These are phyloP conservation scores for Sander lucioperca DNA, from an alignment of 2,113 vertebrate species.

Conservation along the genomic window DNA sequence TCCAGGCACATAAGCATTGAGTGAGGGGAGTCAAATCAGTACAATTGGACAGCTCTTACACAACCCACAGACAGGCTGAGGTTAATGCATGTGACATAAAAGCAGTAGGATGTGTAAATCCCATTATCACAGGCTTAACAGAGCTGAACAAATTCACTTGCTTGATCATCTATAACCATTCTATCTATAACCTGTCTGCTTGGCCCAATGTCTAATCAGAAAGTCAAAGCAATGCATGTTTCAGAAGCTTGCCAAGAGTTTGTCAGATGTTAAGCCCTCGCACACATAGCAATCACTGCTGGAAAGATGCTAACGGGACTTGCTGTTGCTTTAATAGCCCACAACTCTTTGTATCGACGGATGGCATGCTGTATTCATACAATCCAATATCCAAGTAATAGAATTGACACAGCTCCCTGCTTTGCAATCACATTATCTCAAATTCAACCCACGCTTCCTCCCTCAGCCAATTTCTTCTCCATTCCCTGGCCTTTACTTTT, in stretches of 20 bases:
- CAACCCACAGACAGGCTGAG: constrained; percentile 23
- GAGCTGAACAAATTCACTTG: constrained; percentile 32
- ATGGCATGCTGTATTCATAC: constrained; percentile 25
- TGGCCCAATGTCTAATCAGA: constrained; percentile 11
- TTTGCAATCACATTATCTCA: constrained; percentile 49
- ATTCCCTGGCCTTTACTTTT: constrained; percentile 40
- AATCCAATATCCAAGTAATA: constrained; percentile 45
- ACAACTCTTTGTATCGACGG: constrained; percentile 35
- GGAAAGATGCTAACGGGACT: constrained; percentile 18
- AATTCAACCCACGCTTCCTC: constrained; percentile 41
- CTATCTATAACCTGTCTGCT: constrained; percentile 31
- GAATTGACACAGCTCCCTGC: constrained; percentile 38
- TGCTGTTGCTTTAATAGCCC: constrained; percentile 12
- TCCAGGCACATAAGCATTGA: not conserved
- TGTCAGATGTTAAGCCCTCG: constrained; percentile 21
- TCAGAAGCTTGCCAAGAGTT: constrained; percentile 16
- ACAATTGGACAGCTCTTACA: constrained; percentile 27
- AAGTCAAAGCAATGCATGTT: not conserved
- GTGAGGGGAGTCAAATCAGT: constrained; percentile 3
- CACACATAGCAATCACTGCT: constrained; percentile 24
- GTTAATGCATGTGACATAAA: constrained; percentile 23
- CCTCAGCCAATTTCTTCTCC: constrained; percentile 31
- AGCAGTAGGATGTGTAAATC: constrained; percentile 45
- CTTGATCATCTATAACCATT: constrained; percentile 24
- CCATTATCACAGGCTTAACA: constrained; percentile 33